Percentiles rank a stretch among this genome's conserved stretches.
Conservation (phyloP, 2,888 invertebrate genomes). For the Idaea aversata region DNA sequence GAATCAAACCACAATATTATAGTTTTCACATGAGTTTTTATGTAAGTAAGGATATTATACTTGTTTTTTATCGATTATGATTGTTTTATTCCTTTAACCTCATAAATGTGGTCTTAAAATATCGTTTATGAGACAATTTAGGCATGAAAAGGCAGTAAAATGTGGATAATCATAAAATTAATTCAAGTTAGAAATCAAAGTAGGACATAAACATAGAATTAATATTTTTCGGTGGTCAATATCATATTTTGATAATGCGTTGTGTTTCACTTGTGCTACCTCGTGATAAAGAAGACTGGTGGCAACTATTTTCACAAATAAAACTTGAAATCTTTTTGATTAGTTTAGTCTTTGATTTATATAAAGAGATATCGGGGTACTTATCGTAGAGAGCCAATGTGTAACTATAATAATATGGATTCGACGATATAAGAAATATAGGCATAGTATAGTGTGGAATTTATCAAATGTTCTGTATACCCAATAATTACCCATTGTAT, state of each 20-base stretch:
- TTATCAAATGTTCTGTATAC: too few relatives aligned
- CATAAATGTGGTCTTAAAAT: slow-evolving; percentile 15
- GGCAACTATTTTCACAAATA: too few relatives aligned
- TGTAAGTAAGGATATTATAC: slow-evolving; percentile 13
- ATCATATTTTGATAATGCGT: neutral
- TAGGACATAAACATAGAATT: neutral
- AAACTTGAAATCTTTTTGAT: too few relatives aligned
- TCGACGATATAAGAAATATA: too few relatives aligned
- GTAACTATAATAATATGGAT: too few relatives aligned
- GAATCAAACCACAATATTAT: neutral
- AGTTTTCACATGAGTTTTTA: slow-evolving; percentile 21
- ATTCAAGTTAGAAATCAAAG: neutral
- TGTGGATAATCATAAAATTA: slow-evolving; percentile 1
- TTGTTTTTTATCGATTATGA: slow-evolving; percentile 20
- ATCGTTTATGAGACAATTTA: slow-evolving; percentile 11
- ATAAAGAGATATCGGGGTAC: too few relatives aligned
- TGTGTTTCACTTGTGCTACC: too few relatives aligned
- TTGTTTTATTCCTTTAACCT: slow-evolving; percentile 20
- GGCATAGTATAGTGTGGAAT: too few relatives aligned
- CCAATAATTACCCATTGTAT: too few relatives aligned
- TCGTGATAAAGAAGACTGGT: neutral
- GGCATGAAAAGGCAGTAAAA: slow-evolving; percentile 9
- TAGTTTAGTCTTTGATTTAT: too few relatives aligned
- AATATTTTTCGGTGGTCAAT: neutral
- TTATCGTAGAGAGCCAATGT: too few relatives aligned